These are phyloP conservation scores for Megaptera novaeangliae DNA, from an alignment of 2,113 vertebrate species.

Conservation along the genomic window DNA sequence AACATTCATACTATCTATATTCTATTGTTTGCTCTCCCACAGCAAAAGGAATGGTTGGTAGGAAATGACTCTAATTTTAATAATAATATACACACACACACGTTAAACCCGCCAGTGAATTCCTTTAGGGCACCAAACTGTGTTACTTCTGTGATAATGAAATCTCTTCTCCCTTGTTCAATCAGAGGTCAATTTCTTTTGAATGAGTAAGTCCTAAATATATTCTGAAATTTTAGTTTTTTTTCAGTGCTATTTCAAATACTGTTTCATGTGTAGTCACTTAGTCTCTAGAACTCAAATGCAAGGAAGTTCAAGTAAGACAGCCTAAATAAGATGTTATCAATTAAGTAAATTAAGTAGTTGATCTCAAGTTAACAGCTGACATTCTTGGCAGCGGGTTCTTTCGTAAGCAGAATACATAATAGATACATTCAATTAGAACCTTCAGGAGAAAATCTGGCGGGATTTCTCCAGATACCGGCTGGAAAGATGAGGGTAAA, in stretches of 20 bases:
- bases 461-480: neutral
- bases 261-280: neutral
- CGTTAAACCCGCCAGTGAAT: neutral
- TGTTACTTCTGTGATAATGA: neutral
- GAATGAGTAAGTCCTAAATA: neutral
- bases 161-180: neutral
- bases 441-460: neutral
- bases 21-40: neutral
- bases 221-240: neutral
- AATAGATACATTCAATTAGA: neutral
- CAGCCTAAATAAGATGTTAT: neutral
- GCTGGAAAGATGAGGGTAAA: conserved; percentile 2
- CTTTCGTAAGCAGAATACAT: neutral
- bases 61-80: conserved; percentile 1
- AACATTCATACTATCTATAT: neutral
- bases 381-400: neutral
- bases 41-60: neutral
- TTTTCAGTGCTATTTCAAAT: neutral
- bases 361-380: conserved; percentile 10
- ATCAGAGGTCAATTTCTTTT: conserved; percentile 11
- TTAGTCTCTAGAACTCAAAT: conserved; percentile 21
- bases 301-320: conserved; percentile 6
- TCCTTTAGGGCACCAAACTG: neutral
- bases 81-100: neutral
- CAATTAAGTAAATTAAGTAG: conserved; percentile 8